Evolutionary conservation across 2,888 invertebrate genomes (phyloP), one percentile per base, ranked within the genome.

Genomic region (Gibbula magus): DNA sequence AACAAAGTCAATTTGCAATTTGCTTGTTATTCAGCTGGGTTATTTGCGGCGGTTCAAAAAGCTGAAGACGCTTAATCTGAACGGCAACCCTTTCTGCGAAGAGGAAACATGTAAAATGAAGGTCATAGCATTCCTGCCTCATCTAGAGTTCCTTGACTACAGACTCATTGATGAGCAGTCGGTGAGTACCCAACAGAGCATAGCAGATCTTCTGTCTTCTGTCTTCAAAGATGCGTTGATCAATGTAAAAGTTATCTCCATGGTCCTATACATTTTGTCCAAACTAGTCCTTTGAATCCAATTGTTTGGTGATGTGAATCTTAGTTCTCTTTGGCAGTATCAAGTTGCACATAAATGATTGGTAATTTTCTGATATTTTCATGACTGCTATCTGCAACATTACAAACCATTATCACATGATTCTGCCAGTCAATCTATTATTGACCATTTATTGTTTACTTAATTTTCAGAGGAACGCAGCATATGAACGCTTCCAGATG

Each of bases 71-170:
- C 80, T 93, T 45, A 93, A 92, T 81, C 81, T 93, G 56, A 88
- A 84, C 80, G 96, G 96, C 1, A 98, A 98, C 93, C 97, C 97
- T 3, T 96, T 97, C 88, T 94, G 95, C 67, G 87, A 95, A 45
- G 84, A 86, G 56, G 83, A 86, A 25, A 94, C 95, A 78, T 95
- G 96, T 81, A 94, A 95, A 79, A 93, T 94, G n/a, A 96, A 96
- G 88, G 93, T 96, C 0, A 95, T 95, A 66, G 95, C 96, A 0
- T 95, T 96, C 84, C 93, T 98, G 7, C 95, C 95, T 0, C 95
- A 95, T 88, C 93, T 97, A 13, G 94, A 95, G 0, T 96, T 96
- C 91, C 94, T 96, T 78, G 96, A 96, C 90, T 97, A 97, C 89
- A 95, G 94, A 89, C 94, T 95, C 81, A 93, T 97, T 32, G 94